Base-by-base conservation (phyloP, 2,797 vertebrate species). In the Enteromius paludinosus region DNA sequence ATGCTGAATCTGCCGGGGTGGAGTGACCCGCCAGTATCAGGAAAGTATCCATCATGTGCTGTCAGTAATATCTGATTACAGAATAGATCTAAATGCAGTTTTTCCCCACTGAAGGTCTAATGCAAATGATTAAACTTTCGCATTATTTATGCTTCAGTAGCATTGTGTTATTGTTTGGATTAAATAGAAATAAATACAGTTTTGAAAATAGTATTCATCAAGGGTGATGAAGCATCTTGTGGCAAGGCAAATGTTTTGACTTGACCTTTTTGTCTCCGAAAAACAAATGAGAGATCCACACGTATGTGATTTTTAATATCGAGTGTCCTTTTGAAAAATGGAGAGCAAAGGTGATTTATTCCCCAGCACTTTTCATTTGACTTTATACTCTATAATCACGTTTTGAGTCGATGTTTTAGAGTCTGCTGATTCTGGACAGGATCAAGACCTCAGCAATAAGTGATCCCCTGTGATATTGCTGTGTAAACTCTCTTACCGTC, bases 1-100 rank as follows among this genome's bases (percentile, higher is more conserved):
- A 85, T 85, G 87, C 88, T 89, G 87, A 87, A 80, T 83, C n/a
- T 76, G 82, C 76, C 54, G 62, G 81, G 45, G 45, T 78, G 49
- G 65, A 81, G 69, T 85, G 78, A 83, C 85, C 81, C 56, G 41
- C 76, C 45, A 72, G 78, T 81, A 85, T 83, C 74, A 79, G 81
- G 69, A 75, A 83, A 64, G 78, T 82, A 83, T 85, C 84, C 80
- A 83, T 86, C 81, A 88, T 84, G 33, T 66, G 81, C 84, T 81
- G 77, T 81, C 86, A 84, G 86, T 79, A 66, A 87, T 71, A 69
- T 80, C 81, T 79, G 38, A 38, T 84, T 84, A 80, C 81, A 56
- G 82, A 82, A 86, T 70, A 72, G 62, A 71, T 86, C 84, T 78
- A 71, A 71, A 81, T 54, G 68, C 76, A 82, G 80, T 85, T 87